Evolutionary conservation across 2,888 invertebrate species (phyloP).

Genomic region (Tromatobia lineatoria): DNA sequence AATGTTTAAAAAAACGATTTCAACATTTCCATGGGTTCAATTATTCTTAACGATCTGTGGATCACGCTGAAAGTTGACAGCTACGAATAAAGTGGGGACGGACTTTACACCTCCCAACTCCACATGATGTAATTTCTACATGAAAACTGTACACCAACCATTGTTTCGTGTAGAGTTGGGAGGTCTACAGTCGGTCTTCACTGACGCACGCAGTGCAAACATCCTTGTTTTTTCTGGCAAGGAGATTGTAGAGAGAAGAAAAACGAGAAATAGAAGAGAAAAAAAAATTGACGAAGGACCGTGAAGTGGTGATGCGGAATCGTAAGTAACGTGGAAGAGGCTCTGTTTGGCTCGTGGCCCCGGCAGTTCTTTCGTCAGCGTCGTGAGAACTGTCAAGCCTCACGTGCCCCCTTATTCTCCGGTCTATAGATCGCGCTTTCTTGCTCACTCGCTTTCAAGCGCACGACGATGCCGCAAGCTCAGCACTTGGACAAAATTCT

Average conservation of each 20-base stretch:
- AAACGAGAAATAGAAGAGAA: background rate
- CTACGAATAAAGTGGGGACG: no score
- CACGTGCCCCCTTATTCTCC: conserved; percentile 41
- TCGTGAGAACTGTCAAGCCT: conserved; percentile 59
- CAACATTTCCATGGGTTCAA: background rate
- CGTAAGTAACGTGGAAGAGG: conserved; percentile 55
- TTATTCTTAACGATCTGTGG: background rate
- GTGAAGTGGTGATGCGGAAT: conserved; percentile 20
- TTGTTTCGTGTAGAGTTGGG: no score
- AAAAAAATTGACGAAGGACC: conserved; percentile 39
- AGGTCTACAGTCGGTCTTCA: no score
- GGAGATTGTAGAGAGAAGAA: background rate
- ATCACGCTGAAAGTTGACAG: background rate
- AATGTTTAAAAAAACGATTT: background rate
- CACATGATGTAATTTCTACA: no score
- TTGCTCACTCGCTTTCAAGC: conserved; percentile 41
- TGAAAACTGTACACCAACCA: no score
- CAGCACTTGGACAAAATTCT: conserved; percentile 69
- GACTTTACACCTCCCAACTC: no score
- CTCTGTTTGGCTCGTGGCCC: conserved; percentile 63
- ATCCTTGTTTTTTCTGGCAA: background rate
- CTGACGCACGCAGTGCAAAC: background rate
- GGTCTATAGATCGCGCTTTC: conserved; percentile 39
- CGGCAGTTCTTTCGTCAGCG: conserved; percentile 6
- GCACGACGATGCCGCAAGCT: conserved; percentile 60